Conservation (phyloP, 2,113 vertebrate species). For the Elgaria multicarinata region DNA sequence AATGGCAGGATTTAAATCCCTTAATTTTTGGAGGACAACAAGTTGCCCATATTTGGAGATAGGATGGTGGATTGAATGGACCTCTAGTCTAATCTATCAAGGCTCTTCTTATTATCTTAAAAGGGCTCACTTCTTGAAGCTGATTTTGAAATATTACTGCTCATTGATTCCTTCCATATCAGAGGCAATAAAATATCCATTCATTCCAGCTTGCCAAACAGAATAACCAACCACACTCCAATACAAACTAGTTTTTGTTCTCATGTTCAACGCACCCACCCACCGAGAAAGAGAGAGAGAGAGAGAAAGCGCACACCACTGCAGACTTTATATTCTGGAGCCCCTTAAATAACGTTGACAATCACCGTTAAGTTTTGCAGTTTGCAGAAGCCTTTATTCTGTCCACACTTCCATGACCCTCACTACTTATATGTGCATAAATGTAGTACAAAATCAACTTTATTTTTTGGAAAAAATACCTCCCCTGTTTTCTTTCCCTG, state of each 20-base stretch:
- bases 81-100: background rate
- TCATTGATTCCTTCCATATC: background rate
- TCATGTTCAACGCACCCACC: background rate
- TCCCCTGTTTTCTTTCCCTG: background rate
- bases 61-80: background rate
- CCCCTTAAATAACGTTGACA: background rate
- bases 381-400: background rate
- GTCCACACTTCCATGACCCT: too few relatives aligned
- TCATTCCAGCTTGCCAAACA: background rate
- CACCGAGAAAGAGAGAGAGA: too few relatives aligned
- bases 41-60: background rate
- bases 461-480: background rate
- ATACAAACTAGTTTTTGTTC: background rate
- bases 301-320: background rate
- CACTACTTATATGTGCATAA: background rate
- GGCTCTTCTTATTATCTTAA: background rate
- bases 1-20: background rate
- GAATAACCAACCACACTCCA: background rate
- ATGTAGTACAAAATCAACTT: background rate
- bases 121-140: background rate
- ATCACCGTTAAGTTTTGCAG: background rate
- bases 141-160: background rate
- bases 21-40: background rate
- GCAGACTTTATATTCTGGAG: background rate
- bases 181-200: background rate